These are phyloP conservation scores for Junonia oenone DNA, from an alignment of 2,888 invertebrate genomes.

Conservation along the genomic window DNA sequence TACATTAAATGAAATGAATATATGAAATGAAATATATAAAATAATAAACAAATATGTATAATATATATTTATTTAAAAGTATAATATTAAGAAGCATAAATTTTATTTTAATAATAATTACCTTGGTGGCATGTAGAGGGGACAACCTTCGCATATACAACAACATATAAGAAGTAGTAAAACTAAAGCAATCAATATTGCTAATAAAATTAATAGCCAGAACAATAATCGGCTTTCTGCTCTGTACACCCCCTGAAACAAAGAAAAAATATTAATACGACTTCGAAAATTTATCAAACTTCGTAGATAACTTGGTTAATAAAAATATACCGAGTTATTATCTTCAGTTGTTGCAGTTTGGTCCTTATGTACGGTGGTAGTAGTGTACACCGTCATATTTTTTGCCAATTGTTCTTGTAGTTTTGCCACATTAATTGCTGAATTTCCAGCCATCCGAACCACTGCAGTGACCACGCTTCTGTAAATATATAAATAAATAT, in stretches of 20 bases:
- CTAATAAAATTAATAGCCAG: constrained; percentile 88
- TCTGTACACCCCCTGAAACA: constrained; percentile 83
- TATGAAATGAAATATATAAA: background rate
- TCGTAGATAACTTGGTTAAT: background rate
- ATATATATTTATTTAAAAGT: background rate
- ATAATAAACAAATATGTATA: background rate
- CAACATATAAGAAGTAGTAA: constrained; percentile 87
- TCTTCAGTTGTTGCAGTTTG: constrained; percentile 37
- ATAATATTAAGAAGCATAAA: background rate
- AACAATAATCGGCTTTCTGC: constrained; percentile 86
- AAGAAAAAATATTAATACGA: constrained; percentile 1
- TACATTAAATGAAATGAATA: background rate
- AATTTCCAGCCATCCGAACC: constrained; percentile 82
- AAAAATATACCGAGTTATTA: constrained; percentile 47
- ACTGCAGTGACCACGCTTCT: constrained; percentile 87
- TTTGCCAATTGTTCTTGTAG: constrained; percentile 82
- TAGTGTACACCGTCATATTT: constrained; percentile 65
- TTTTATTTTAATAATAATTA: constrained; percentile 38
- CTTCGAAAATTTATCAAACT: background rate
- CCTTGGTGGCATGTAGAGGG: constrained; percentile 88
- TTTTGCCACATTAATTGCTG: constrained; percentile 85
- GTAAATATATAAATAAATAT: too few species aligned
- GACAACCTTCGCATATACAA: constrained; percentile 91
- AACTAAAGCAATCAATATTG: constrained; percentile 85
- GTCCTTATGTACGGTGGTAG: constrained; percentile 42